These are phyloP conservation scores for Pangasius sanitwongsei DNA, from an alignment of 2,797 vertebrate species.

Conservation along the genomic window DNA sequence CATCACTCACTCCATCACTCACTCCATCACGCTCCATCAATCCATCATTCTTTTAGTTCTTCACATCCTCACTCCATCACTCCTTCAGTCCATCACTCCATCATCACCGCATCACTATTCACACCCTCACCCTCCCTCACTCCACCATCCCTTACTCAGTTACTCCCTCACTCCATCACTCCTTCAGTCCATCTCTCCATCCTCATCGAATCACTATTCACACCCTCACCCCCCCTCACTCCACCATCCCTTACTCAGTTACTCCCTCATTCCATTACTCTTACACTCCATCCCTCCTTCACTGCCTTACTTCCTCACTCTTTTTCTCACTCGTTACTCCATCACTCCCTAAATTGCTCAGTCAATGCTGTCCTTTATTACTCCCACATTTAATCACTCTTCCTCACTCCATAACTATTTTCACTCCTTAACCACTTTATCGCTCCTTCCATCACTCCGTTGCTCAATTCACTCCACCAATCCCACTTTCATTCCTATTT, in stretches of 20 bases:
- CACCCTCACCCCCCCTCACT: not conserved
- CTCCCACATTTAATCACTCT: not conserved
- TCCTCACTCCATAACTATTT: not conserved
- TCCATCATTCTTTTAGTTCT: not conserved
- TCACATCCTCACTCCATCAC: not conserved
- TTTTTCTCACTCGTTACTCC: not conserved
- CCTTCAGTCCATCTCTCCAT: not conserved
- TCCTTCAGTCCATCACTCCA: not conserved
- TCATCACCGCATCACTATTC: not conserved
- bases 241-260: not conserved
- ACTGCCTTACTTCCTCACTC: not conserved
- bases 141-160: not conserved
- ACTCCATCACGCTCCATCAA: not conserved
- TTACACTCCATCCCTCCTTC: not conserved
- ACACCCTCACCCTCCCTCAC: not conserved
- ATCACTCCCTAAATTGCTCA: not conserved
- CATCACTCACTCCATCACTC: not conserved
- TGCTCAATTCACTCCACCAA: not conserved
- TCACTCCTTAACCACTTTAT: not conserved
- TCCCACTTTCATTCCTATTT: not conserved
- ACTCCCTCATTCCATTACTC: not conserved
- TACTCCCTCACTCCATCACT: not conserved
- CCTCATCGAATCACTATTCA: not conserved
- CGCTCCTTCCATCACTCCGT: not conserved
- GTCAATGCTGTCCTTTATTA: not conserved